Base-by-base conservation (phyloP, 2,888 invertebrate species). In the Aradus depressus region DNA sequence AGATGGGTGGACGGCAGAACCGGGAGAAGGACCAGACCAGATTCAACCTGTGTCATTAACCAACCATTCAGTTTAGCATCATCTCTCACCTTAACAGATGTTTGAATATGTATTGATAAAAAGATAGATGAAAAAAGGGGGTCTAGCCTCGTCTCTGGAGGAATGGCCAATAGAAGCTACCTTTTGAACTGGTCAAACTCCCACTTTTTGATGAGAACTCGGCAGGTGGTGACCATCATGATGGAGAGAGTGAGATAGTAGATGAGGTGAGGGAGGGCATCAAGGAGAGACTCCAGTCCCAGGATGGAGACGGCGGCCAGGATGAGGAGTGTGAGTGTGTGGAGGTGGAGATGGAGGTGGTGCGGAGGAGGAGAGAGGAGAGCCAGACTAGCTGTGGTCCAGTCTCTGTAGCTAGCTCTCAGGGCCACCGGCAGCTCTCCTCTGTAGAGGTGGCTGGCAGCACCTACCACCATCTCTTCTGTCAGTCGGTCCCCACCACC, bases 181-280 rank as follows among this genome's bases (percentile, higher is more conserved):
- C n/a, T n/a, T n/a, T n/a, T 58, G 16, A 62, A 61, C 21, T 67
- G 65, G 37, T 62, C 61, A 50, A 67, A 63, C 54, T 70, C 69
- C 55, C 64, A 62, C 50, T 64, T 66, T 52, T 66, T 65, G 48
- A 68, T 67, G 45, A 72, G 64, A 64, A 70, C 68, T 70, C 87
- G 84, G 63, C 88, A 84, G 0, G 88, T 88, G 31, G 84, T 78
- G 48, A 88, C 74, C 1, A 86, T 72, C 85, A 91, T 87, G 0
- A 81, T 71, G 1, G 77, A 67, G 51, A 87, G 79, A 52, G 87
- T 84, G 0, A 79, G 64, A 61, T 86, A 89, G 61, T 88, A 90
- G 19, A 84, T 65, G 4, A 79, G 70, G 62, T 84, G 68, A 0
- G 90, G 89, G 19, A 58, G 44, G 6, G 58, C 45, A 19, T 59